These are phyloP conservation scores for Capromys pilorides DNA, from an alignment of 2,797 vertebrate species.

Conservation along the genomic window DNA sequence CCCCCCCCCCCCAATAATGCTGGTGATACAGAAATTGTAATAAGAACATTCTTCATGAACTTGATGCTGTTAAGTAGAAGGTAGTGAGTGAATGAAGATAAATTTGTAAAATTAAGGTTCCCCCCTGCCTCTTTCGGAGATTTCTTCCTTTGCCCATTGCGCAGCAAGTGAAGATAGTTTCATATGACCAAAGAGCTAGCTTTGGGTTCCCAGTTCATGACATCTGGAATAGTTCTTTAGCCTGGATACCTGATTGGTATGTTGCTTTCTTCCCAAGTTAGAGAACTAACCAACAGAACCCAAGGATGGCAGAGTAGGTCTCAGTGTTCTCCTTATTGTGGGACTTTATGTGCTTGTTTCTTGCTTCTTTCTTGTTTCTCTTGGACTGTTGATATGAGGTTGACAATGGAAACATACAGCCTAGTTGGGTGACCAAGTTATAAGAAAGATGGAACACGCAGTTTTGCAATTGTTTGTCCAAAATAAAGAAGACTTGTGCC, in stretches of 20 bases:
- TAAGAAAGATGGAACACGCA: constrained; percentile 33
- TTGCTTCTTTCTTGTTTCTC: constrained; percentile 36
- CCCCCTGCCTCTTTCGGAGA: neutral
- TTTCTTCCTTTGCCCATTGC: neutral
- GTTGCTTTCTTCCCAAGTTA: neutral
- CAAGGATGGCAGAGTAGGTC: neutral
- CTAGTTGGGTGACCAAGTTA: constrained; percentile 22
- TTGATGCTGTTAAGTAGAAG: constrained; percentile 21
- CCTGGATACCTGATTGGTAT: neutral
- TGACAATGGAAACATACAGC: constrained; percentile 32
- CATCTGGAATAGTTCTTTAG: neutral
- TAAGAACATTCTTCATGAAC: constrained; percentile 6
- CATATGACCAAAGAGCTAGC: neutral
- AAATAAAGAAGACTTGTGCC: constrained; percentile 49
- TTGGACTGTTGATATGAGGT: neutral
- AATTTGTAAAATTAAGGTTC: constrained; percentile 33
- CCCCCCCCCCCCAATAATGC: neutral
- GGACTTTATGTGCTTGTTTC: neutral
- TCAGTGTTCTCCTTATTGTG: neutral
- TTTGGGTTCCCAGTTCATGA: constrained; percentile 45
- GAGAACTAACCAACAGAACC: neutral
- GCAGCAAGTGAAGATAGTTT: neutral
- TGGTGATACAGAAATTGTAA: neutral
- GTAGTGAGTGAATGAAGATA: neutral
- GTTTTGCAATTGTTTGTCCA: constrained; percentile 56